A percentile compares a stretch with the other conserved stretches of the same genome.
Evolutionary conservation across 2,797 vertebrate genomes (phyloP).

Genomic region (Aphelocoma californica): DNA sequence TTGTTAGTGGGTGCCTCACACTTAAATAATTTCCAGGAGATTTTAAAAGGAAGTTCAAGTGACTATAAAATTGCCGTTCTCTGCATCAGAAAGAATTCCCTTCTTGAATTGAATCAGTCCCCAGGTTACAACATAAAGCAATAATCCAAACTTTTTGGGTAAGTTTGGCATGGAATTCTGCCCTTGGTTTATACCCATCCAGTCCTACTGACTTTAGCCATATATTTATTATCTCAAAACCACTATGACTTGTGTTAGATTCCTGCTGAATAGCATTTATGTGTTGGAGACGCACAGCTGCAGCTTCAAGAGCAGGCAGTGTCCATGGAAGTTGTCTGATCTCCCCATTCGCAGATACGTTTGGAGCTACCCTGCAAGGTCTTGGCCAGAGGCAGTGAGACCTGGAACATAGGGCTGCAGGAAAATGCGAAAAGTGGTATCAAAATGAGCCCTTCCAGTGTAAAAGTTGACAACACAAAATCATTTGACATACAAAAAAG

Average conservation of each 20-base stretch:
- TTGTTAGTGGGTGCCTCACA: not conserved
- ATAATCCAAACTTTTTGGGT: not conserved
- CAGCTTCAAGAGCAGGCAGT: not conserved
- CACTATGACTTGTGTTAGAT: fast-evolving
- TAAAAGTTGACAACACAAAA: not conserved
- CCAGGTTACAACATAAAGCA: not conserved
- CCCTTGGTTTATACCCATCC: not conserved
- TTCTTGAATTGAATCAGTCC: not conserved
- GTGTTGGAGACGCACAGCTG: not conserved
- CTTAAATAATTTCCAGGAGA: not conserved
- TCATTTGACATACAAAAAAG: not conserved
- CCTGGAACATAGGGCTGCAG: not conserved
- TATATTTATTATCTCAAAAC: not conserved
- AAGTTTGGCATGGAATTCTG: not conserved
- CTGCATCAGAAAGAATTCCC: not conserved
- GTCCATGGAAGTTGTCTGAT: not conserved
- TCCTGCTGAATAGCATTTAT: not conserved
- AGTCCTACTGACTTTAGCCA: not conserved
- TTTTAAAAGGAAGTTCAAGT: not conserved
- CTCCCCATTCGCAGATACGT: not conserved
- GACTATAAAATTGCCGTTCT: not conserved
- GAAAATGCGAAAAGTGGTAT: not conserved
- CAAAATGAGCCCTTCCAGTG: not conserved
- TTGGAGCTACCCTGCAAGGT: not conserved
- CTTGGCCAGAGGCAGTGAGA: not conserved